phyloP scores from a whole-genome alignment of 2,113 vertebrate genomes.

The Crotalus horridus region DNA sequence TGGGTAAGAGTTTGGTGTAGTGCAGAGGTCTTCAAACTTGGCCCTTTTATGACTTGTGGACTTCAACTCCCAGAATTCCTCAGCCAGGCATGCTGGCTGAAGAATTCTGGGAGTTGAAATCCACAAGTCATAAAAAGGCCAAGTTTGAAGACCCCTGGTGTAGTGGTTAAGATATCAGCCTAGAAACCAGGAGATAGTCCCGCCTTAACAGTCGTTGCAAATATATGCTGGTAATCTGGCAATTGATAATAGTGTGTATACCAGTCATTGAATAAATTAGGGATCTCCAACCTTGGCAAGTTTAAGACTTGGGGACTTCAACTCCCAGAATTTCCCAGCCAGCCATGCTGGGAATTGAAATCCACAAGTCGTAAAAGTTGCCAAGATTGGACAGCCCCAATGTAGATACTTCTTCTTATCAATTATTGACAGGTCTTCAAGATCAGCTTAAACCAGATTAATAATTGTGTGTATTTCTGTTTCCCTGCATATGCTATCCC shows the following conservation, averaged over 20 bases:
- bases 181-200: neutral
- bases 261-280: neutral
- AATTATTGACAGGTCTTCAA: neutral
- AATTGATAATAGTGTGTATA: neutral
- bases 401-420: neutral
- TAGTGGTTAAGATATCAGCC: neutral
- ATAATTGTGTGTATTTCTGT: neutral
- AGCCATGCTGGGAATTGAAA: neutral
- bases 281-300: neutral
- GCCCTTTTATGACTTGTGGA: no score
- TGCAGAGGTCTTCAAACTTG: no score
- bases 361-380: no score
- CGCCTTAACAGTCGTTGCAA: neutral
- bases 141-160: neutral
- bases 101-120: no score
- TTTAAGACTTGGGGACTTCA: neutral
- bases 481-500: neutral
- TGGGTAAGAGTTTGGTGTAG: neutral
- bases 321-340: neutral
- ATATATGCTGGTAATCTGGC: neutral
- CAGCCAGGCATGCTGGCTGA: no score
- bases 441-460: neutral
- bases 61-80: no score
- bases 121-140: no score
- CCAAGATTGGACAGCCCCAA: no score